Evolutionary conservation across 2,113 vertebrate genomes (phyloP).

Genomic region (Coryphaenoides rupestris): DNA sequence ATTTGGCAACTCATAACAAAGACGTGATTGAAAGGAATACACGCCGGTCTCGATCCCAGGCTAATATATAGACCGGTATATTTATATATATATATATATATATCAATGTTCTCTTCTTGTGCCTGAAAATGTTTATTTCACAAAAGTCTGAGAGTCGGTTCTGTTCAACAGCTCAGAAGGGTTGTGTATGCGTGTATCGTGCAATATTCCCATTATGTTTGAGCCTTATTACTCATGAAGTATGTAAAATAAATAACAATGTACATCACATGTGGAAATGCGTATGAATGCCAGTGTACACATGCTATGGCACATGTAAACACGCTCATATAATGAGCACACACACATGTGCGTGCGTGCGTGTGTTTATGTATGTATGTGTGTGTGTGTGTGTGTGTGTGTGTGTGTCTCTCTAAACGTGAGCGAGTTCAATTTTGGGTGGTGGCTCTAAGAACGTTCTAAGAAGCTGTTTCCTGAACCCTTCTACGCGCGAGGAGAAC

Average conservation of each 20-base stretch:
- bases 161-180: not conserved
- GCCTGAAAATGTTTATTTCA: constrained; percentile 22
- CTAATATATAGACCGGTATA: not conserved
- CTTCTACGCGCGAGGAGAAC: constrained; percentile 41
- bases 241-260: too few species aligned
- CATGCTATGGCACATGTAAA: not conserved
- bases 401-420: not conserved
- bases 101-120: not conserved
- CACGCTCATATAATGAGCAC: too few species aligned
- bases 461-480: constrained; percentile 31
- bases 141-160: constrained; percentile 12
- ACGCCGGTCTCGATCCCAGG: not conserved
- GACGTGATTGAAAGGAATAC: constrained; percentile 23
- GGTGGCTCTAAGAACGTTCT: constrained; percentile 8
- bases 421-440: too few species aligned
- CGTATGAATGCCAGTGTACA: constrained; percentile 8
- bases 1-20: not conserved
- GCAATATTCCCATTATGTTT: not conserved
- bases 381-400: constrained; percentile 3
- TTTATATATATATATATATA: constrained; percentile 5
- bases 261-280: too few species aligned
- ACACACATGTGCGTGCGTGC: not conserved
- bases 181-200: not conserved
- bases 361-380: constrained; percentile 11
- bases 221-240: not conserved